Evolutionary conservation across 2,888 invertebrate species (phyloP).

Genomic region (Drosophila histrio): DNA sequence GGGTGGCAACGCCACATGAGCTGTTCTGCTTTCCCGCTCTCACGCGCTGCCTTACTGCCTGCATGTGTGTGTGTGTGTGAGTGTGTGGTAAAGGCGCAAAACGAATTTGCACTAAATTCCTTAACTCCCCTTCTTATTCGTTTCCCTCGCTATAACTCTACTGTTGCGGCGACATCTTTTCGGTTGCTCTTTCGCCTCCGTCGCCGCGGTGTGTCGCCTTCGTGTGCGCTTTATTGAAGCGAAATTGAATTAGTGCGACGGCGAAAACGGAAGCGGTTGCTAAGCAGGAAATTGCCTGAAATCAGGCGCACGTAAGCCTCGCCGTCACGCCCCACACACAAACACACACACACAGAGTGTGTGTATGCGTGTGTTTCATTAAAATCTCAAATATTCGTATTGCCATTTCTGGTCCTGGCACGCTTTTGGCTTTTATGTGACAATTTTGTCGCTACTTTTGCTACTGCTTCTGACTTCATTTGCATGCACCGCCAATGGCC

Average conservation of each 20-base stretch:
- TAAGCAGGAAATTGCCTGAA: conserved; percentile 82
- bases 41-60: not conserved
- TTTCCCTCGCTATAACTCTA: conserved; percentile 1
- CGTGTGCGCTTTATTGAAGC: conserved; percentile 75
- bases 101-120: conserved; percentile 77
- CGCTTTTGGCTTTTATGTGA: conserved; percentile 53
- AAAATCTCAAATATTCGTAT: conserved; percentile 53
- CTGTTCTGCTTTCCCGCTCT: conserved; percentile 4
- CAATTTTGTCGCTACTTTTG: conserved; percentile 34
- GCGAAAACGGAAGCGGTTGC: conserved; percentile 80
- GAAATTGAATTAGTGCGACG: conserved; percentile 77
- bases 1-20: conserved; percentile 49
- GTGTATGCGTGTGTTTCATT: conserved; percentile 50
- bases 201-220: conserved; percentile 55
- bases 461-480: conserved; percentile 49
- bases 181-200: conserved; percentile 40
- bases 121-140: conserved; percentile 21
- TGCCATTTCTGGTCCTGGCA: conserved; percentile 38
- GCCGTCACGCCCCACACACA: conserved; percentile 20
- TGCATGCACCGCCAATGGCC: conserved; percentile 60
- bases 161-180: conserved; percentile 56
- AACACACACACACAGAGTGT: conserved; percentile 11
- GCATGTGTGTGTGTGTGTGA: conserved; percentile 1
- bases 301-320: conserved; percentile 76
- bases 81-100: conserved; percentile 60